Evolutionary conservation across 2,113 vertebrate genomes (phyloP).

Genomic region (Oryzias javanicus): DNA sequence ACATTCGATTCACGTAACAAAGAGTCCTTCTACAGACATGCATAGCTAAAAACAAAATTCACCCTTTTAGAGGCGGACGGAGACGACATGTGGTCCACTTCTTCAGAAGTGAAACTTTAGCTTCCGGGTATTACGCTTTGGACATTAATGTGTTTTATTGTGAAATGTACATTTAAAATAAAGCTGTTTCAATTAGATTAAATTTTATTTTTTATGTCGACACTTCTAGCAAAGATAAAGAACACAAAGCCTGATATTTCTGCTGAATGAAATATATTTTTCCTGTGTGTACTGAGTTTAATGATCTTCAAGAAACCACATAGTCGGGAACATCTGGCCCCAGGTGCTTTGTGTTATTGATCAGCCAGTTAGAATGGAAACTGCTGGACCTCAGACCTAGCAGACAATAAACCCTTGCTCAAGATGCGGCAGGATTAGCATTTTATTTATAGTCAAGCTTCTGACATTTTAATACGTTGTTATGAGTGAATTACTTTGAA

Average conservation of each 20-base stretch:
- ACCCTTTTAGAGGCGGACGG: not conserved
- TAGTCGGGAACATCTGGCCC: not conserved
- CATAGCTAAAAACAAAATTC: not conserved
- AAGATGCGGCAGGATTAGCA: not conserved
- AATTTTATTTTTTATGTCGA: too few relatives aligned
- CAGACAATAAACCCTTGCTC: not conserved
- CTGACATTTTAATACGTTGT: not conserved
- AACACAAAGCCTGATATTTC: not conserved
- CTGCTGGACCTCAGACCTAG: not conserved
- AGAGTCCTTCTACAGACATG: slow-evolving; percentile 26
- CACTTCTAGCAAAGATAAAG: too few relatives aligned
- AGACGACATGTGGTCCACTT: too few relatives aligned
- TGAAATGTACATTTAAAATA: too few relatives aligned
- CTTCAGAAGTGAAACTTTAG: too few relatives aligned
- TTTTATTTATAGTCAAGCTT: not conserved
- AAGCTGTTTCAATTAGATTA: too few relatives aligned
- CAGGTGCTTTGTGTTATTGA: not conserved
- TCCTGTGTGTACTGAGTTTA: not conserved
- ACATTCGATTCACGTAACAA: slow-evolving; percentile 25
- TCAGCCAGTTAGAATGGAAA: slow-evolving; percentile 2
- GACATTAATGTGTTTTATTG: too few relatives aligned
- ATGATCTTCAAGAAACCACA: not conserved
- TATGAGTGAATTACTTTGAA: not conserved
- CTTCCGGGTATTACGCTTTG: too few relatives aligned
- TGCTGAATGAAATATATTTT: not conserved